Conservation (phyloP, 2,888 invertebrate species). For the Lasius platythorax region DNA sequence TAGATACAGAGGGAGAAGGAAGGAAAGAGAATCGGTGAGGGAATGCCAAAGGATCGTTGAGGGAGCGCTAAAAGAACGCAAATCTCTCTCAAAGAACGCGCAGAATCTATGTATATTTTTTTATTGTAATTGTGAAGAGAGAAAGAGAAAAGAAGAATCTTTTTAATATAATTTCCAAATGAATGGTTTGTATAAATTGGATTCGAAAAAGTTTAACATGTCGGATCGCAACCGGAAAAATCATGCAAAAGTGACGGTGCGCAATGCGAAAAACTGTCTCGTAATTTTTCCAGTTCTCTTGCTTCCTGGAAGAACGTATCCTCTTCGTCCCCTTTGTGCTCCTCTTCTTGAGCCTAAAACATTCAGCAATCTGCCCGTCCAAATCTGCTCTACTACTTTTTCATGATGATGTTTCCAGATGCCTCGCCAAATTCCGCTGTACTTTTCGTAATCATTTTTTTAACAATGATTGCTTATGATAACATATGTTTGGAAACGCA, state of each 20-base stretch:
- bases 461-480: neutral
- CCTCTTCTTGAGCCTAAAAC: neutral
- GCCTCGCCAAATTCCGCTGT: neutral
- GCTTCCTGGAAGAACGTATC: constrained; percentile 48
- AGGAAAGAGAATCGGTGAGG: constrained; percentile 12
- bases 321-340: constrained; percentile 59
- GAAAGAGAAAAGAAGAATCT: neutral
- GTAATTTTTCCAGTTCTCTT: constrained; percentile 65
- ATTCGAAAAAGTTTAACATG: constrained; percentile 35
- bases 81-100: neutral
- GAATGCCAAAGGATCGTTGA: neutral
- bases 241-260: constrained; percentile 79
- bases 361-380: constrained; percentile 13
- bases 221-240: constrained; percentile 66
- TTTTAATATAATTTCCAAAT: neutral
- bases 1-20: neutral
- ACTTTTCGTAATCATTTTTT: neutral
- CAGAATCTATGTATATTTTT: neutral
- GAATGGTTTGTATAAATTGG: neutral
- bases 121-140: neutral
- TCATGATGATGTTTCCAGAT: neutral
- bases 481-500: neutral
- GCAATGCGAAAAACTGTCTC: constrained; percentile 73
- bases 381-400: neutral
- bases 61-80: neutral